These are phyloP conservation scores for Chymomyza amoena DNA, from an alignment of 2,888 invertebrate species.

Conservation along the genomic window DNA sequence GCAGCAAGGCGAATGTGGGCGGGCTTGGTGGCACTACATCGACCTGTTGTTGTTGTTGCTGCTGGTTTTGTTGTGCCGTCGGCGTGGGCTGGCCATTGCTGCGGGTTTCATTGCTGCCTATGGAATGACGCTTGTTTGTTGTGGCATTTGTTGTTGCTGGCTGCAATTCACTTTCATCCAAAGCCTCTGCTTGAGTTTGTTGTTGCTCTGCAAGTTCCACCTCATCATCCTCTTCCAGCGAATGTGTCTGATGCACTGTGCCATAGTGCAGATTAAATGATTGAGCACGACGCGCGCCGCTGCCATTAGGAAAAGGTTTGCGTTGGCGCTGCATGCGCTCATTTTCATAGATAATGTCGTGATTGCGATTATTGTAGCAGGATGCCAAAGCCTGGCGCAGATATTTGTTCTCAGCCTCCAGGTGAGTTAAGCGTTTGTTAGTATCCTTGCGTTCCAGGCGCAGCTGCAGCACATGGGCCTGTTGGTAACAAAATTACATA, in stretches of 20 bases:
- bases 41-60: slow-evolving; percentile 15
- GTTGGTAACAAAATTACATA: slow-evolving; percentile 29
- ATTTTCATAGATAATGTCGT: slow-evolving; percentile 76
- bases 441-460: slow-evolving; percentile 84
- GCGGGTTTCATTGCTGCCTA: slow-evolving; percentile 49
- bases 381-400: slow-evolving; percentile 76
- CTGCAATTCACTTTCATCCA: slow-evolving; percentile 10
- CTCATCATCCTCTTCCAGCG: slow-evolving; percentile 70
- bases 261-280: slow-evolving; percentile 77
- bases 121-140: slow-evolving; percentile 43
- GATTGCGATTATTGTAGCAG: slow-evolving; percentile 69
- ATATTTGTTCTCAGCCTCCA: slow-evolving; percentile 84
- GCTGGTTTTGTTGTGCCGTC: slow-evolving; percentile 23
- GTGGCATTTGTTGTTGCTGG: neutral
- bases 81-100: slow-evolving; percentile 43
- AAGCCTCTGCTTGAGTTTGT: slow-evolving; percentile 30
- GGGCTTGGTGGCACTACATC: slow-evolving; percentile 42
- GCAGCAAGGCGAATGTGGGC: slow-evolving; percentile 62
- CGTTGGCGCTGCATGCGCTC: slow-evolving; percentile 67
- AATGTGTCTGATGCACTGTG: slow-evolving; percentile 74
- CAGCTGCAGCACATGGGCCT: slow-evolving; percentile 84
- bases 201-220: slow-evolving; percentile 24
- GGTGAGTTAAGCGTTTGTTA: slow-evolving; percentile 83
- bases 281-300: slow-evolving; percentile 65
- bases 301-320: slow-evolving; percentile 63